Evolutionary conservation across 2,888 invertebrate species (phyloP).

Genomic region (Orchesella flavescens): DNA sequence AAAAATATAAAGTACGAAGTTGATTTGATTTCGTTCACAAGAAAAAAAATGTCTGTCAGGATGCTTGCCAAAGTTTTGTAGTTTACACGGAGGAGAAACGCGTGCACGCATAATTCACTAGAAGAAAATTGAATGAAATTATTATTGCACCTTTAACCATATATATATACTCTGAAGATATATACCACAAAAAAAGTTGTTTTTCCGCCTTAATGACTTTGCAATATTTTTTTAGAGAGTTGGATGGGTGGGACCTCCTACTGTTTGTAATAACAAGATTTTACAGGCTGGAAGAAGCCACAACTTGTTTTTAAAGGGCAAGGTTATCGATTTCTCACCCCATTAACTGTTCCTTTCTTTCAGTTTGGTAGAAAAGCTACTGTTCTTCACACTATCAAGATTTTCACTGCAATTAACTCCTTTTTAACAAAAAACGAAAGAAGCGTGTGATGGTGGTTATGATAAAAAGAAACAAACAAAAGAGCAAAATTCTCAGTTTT

Average conservation of each 20-base stretch:
- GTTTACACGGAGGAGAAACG: neutral
- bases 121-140: constrained; percentile 30
- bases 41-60: constrained; percentile 12
- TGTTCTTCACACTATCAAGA: constrained; percentile 3
- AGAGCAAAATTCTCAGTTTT: neutral
- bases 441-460: neutral
- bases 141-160: constrained; percentile 17
- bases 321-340: constrained; percentile 61
- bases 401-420: constrained; percentile 9
- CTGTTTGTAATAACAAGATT: constrained; percentile 45
- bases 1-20: neutral
- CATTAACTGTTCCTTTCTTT: constrained; percentile 45
- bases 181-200: neutral
- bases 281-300: neutral
- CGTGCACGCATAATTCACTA: constrained; percentile 13
- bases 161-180: neutral
- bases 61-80: constrained; percentile 22
- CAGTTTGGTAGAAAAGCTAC: neutral
- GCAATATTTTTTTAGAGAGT: neutral
- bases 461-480: constrained; percentile 12
- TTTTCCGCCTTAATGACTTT: constrained; percentile 16
- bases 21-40: neutral
- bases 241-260: constrained; percentile 36
- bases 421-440: neutral
- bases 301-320: constrained; percentile 46